Evolutionary conservation across 2,797 vertebrate species (phyloP), one percentile per base, ranked within the genome.

Genomic region (Gobionotothen gibberifrons): DNA sequence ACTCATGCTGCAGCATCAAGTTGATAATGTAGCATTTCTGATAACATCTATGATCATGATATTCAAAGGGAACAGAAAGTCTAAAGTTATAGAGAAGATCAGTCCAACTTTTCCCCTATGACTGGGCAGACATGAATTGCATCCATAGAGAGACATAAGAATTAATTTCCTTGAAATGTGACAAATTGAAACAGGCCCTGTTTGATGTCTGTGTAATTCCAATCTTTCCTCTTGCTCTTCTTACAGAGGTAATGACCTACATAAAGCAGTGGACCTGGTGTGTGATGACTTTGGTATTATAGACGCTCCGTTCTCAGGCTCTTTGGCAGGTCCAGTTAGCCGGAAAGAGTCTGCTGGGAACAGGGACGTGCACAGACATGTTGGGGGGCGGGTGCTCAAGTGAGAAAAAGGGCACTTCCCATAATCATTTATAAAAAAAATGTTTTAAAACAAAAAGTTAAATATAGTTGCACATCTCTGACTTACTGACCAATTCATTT

Each of bases 221-320:
- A 42, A 16, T 74, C 2, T 69, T 29, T 29, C 36, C 58, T 56
- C 3, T 68, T 9, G 3, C 32, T 80, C 6, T 26, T 79, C 47
- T 79, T n/a, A 1, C 81, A 94, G 91, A 55, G 78, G 52, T 61
- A 63, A 71, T 12, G 12, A 54, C 36, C 64, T 71, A 52, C 87
- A 91, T 72, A 86, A 83, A 82, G 89, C 87, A 6, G 86, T 87
- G 60, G 91, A 93, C 53, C 75, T 93, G 80, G 88, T 92, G 72
- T 93, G 92, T 69, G 83, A 90, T 29, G 92, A 93, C 73, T 92
- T 87, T 10, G 83, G 92, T 0, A 70, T 78, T 0, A 81, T 96
- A 67, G 94, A 89, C 0, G 93, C 95, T 15, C 95, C 95, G 3
- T 97, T 97, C 79, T 91, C 90, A 0, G 95, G 95, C 32, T 92